Percentiles rank a stretch among this genome's conserved stretches.
Conservation (phyloP, 2,113 vertebrate species). For the Gorsachius goisagi region DNA sequence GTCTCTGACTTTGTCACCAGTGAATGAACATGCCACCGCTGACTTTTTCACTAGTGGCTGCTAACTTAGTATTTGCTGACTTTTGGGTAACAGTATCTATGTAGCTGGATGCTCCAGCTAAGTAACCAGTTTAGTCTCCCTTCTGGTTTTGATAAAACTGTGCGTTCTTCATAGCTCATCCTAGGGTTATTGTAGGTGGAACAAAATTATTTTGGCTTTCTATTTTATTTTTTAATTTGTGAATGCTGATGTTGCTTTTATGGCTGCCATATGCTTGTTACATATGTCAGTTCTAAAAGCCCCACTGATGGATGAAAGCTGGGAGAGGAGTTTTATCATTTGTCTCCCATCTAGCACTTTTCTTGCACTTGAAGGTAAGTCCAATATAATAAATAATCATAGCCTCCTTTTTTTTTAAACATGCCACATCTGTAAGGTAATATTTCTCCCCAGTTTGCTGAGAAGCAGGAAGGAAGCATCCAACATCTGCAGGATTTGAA, state of each 20-base stretch:
- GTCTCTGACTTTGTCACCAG: not conserved
- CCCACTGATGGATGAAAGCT: slow-evolving; percentile 18
- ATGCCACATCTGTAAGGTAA: slow-evolving; percentile 30
- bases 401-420: not conserved
- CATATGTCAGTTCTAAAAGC: slow-evolving; percentile 35
- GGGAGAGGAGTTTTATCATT: not conserved
- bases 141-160: slow-evolving; percentile 24
- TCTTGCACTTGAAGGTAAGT: slow-evolving; percentile 41
- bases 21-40: not conserved
- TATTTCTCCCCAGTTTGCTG: slow-evolving; percentile 22
- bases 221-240: slow-evolving; percentile 48
- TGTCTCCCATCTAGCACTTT: slow-evolving; percentile 6
- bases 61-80: not conserved
- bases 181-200: slow-evolving; percentile 32
- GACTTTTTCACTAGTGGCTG: not conserved
- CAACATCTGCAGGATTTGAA: slow-evolving; percentile 41
- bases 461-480: slow-evolving; percentile 43
- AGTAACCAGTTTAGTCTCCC: slow-evolving; percentile 7
- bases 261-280: slow-evolving; percentile 46
- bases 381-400: not conserved
- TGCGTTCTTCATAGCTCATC: slow-evolving; percentile 3
- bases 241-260: slow-evolving; percentile 53
- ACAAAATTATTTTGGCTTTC: slow-evolving; percentile 49
- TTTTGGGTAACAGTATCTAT: not conserved
- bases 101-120: slow-evolving; percentile 2